These are phyloP conservation scores for Propithecus deckenii DNA, from an alignment of 2,797 vertebrate genomes.

Conservation along the genomic window DNA sequence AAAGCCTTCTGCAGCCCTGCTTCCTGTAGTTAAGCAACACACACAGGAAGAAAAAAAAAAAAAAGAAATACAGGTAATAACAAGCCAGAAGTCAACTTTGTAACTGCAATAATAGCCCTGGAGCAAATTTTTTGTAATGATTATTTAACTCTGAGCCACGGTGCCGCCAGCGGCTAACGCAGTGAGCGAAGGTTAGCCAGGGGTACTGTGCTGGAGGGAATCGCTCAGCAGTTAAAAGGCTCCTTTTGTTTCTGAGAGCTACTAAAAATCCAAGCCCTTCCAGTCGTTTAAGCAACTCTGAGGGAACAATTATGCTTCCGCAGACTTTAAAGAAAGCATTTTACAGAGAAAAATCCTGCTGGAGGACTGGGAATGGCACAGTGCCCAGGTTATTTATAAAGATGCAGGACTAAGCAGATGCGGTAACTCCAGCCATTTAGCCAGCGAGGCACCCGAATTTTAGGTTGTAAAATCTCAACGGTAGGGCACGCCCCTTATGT, in stretches of 20 bases:
- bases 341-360: not conserved
- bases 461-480: not conserved
- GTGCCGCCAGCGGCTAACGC: rapidly evolving
- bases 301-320: not conserved
- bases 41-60: not conserved
- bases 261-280: conserved; percentile 3
- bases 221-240: not conserved
- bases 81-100: not conserved
- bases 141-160: not conserved
- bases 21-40: not conserved
- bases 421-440: not conserved
- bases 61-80: not conserved
- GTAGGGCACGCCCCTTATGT: not conserved
- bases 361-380: not conserved
- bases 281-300: not conserved
- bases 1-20: not conserved
- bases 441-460: rapidly evolving
- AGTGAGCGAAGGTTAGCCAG: not conserved
- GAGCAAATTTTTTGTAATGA: not conserved
- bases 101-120: not conserved
- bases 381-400: not conserved
- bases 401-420: not conserved
- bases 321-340: not conserved
- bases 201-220: not conserved
- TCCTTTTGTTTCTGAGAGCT: conserved; percentile 24